Evolutionary conservation across 2,113 vertebrate species (phyloP), one percentile per base, ranked within the genome.

Genomic region (Colaptes auratus): DNA sequence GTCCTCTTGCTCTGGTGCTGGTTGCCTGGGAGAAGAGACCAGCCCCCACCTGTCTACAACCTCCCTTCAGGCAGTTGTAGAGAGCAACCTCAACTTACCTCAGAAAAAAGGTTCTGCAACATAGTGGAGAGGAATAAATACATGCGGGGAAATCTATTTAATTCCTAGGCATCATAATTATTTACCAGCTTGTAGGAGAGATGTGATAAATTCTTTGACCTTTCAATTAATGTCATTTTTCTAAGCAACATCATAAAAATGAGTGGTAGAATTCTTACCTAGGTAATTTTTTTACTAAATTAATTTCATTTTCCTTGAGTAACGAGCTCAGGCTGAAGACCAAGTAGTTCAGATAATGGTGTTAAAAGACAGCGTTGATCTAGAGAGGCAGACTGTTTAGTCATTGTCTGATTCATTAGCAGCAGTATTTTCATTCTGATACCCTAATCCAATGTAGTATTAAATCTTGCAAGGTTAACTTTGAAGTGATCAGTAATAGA

Each of bases 391-490:
- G 48, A 78, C 15, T 75, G 87, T 83, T 95, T 90, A 95, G 80
- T 89, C 90, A 71, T 90, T 52, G 20, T 81, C 31, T 63, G 4
- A 90, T 89, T 96, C 64, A 86, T 78, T 89, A 92, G 18, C n/a
- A 95, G 35, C 17, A 85, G 8, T 61, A 80, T 84, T 88, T 91
- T 70, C 67, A 81, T 92, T 84, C 66, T 72, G 53, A 66, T 78
- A 48, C 35, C 10, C n/a, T 76, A 63, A 42, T 94, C 31, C 44
- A 55, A 35, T 42, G 65, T 50, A 73, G 64, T 33, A 86, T 31
- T 71, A 95, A 93, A 93, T 92, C 79, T 63, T 48, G 63, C 17
- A 72, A 91, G 60, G 20, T 88, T 85, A 82, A 76, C 58, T 94
- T 94, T 83, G 92, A 92, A 90, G 71, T 82, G 36, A 31, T 82